Evolutionary conservation across 64 coral and sea anemone genomes (phyloP), one percentile per base, ranked within the genome.

Genomic region (Stichodactyla helianthus): DNA sequence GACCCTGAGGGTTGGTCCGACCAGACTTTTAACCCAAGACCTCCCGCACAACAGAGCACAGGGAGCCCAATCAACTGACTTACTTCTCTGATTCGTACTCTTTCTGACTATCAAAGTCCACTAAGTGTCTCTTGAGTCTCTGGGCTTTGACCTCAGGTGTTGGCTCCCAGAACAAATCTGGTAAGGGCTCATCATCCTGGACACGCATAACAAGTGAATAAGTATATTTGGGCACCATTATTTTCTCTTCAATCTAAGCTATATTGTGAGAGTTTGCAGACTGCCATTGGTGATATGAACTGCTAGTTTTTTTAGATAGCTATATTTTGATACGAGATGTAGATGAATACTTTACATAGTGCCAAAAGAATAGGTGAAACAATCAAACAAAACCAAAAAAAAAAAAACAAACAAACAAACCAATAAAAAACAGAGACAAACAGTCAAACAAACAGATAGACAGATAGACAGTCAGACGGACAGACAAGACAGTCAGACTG

Each of bases 51-150:
- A 44, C 35, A 44, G 35, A 44, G 35, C 1, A 44, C 35, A 44
- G 35, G 35, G 35, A 44, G 35, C 35, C 35, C 35, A 44, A 44
- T 44, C 35, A 18, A 16, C 4, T 10, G 50, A 55, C 95, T 11
- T 91, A 99, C 97, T 95, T 99, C 77, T 99, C 93, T 5, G 97
- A 99, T 65, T 99, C 97, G 77, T 90, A 93, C 26, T 99, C 93
- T 82, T 87, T 92, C 51, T 99, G 97, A 57, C 62, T 95, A 23
- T 26, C 82, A 57, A 88, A 95, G 16, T 99, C 97, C 44, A 93
- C 90, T 20, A 99, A 59, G 82, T 95, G 71, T 82, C 97, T 84
- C 51, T 92, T 92, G 51, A 99, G 86, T 55, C 97, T 85, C 26
- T 94, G 55, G 7, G 74, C 52, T 59, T 90, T 84, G 53, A 95